These are phyloP conservation scores for Cervus canadensis DNA, from an alignment of 2,113 vertebrate genomes.

Conservation along the genomic window DNA sequence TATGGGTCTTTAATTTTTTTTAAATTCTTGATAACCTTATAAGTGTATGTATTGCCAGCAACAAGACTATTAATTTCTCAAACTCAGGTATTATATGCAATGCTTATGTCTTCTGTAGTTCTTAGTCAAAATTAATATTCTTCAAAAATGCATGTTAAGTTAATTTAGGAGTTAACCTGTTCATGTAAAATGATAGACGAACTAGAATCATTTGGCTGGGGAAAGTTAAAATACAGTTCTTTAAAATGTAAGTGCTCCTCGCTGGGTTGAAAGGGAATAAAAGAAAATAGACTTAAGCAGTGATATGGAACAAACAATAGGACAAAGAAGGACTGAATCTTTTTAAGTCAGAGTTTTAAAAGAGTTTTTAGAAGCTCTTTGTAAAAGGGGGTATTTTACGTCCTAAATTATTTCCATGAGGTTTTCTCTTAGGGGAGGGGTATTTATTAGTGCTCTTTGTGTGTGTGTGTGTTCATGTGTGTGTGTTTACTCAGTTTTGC, in stretches of 20 bases:
- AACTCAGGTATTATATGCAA: neutral
- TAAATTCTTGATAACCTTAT: neutral
- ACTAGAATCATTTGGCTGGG: neutral
- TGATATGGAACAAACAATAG: neutral
- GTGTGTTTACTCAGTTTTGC: neutral
- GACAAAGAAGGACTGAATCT: neutral
- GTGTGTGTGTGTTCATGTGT: neutral
- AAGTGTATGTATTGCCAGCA: neutral
- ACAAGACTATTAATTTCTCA: neutral
- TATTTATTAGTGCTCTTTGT: neutral
- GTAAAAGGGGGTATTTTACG: neutral
- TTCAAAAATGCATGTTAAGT: neutral
- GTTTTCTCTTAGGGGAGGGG: neutral
- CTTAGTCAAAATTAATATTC: neutral
- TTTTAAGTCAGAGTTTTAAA: neutral
- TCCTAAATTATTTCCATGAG: neutral
- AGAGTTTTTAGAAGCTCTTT: neutral
- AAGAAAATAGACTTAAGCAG: neutral
- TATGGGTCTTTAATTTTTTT: neutral
- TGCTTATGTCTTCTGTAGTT: neutral
- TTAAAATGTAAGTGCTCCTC: neutral
- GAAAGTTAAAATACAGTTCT: neutral
- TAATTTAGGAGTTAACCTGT: neutral
- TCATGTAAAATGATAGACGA: neutral
- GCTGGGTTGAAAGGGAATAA: neutral